These are phyloP conservation scores for Uromys caudimaculatus DNA, from an alignment of 2,797 vertebrate species.

Conservation along the genomic window DNA sequence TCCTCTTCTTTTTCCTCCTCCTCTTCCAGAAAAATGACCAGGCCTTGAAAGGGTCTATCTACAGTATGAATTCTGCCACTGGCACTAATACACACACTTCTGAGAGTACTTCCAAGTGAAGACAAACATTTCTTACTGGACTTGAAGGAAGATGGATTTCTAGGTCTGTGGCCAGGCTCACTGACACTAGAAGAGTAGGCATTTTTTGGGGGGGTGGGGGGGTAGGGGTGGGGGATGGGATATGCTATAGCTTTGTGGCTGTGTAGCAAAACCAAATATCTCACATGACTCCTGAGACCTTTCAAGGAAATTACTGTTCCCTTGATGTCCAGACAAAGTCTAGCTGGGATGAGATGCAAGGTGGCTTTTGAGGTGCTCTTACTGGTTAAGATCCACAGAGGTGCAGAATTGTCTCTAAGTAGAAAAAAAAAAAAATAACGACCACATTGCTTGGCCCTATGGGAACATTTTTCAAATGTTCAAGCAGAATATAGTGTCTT, in stretches of 20 bases:
- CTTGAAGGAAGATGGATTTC: not conserved
- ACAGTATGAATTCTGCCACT: not conserved
- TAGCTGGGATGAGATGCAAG: not conserved
- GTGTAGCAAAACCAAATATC: not conserved
- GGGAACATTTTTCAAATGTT: not conserved
- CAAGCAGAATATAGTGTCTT: not conserved
- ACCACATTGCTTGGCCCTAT: not conserved
- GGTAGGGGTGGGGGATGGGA: not conserved
- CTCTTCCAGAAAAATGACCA: not conserved
- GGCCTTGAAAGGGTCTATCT: not conserved
- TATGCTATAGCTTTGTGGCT: not conserved
- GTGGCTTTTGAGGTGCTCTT: not conserved
- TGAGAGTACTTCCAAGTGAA: not conserved
- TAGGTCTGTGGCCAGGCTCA: not conserved
- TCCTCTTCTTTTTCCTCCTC: not conserved
- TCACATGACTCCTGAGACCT: not conserved
- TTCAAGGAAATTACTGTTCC: not conserved
- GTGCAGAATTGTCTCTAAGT: not conserved
- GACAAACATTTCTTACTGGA: not conserved
- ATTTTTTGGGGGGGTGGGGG: not conserved
- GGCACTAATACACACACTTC: not conserved
- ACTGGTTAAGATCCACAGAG: slow-evolving; percentile 24
- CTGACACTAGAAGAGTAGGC: not conserved
- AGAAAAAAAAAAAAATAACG: not conserved
- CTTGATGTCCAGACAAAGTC: not conserved